phyloP scores from a whole-genome alignment of 2,888 invertebrate species.

The Aphrophora alni region DNA sequence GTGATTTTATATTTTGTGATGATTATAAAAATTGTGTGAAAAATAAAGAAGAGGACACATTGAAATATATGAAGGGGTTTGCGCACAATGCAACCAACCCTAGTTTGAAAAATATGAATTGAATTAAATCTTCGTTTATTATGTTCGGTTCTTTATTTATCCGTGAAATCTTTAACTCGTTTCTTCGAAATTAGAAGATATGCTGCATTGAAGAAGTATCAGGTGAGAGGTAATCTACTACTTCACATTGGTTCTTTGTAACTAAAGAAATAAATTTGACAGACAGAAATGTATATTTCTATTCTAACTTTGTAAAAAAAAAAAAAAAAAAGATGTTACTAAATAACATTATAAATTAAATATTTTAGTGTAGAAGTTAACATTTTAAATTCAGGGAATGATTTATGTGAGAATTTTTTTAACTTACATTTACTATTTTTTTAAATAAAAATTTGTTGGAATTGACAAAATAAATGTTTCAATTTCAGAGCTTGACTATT shows the following conservation, averaged over 20 bases:
- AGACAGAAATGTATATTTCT: no score
- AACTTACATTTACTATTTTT: no score
- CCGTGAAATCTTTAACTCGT: not conserved
- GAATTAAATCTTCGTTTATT: slow-evolving; percentile 28
- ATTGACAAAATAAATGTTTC: no score
- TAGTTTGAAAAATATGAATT: slow-evolving; percentile 25
- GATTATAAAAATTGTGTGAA: slow-evolving; percentile 25
- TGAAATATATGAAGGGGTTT: slow-evolving; percentile 26
- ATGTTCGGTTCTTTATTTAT: not conserved
- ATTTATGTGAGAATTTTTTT: no score
- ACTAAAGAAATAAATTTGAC: no score
- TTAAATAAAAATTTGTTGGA: no score
- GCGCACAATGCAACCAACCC: slow-evolving; percentile 36
- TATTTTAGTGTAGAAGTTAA: no score
- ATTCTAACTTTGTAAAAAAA: no score
- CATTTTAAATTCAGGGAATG: no score
- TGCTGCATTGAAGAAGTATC: not conserved
- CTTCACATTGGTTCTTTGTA: not conserved
- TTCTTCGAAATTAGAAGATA: not conserved
- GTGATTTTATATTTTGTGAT: slow-evolving; percentile 35
- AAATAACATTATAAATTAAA: no score
- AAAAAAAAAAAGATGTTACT: no score
- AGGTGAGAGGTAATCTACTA: not conserved
- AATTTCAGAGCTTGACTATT: no score
- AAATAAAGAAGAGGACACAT: slow-evolving; percentile 25